A percentile compares a stretch with the other conserved stretches of the same genome.
Evolutionary conservation across 2,113 vertebrate genomes (phyloP).

Genomic region (Murina feae): DNA sequence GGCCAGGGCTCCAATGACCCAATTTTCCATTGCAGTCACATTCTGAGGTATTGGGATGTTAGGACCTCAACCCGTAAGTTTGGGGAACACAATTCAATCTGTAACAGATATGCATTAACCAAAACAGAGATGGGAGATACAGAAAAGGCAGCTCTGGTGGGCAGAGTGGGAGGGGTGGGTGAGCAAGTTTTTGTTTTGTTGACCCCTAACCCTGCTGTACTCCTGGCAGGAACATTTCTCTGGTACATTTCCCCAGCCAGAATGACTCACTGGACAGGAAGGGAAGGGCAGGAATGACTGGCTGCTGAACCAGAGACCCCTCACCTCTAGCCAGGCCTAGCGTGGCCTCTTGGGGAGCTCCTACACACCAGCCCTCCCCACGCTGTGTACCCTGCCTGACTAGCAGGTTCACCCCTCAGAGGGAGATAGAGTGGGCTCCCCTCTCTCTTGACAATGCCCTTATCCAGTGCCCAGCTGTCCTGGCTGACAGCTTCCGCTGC

Average conservation of each 20-base stretch:
- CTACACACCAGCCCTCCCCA: background rate
- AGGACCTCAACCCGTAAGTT: background rate
- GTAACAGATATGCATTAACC: background rate
- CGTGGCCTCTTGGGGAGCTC: background rate
- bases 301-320: background rate
- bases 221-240: background rate
- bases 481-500: background rate
- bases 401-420: background rate
- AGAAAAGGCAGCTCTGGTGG: background rate
- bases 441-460: background rate
- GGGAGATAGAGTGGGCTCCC: background rate
- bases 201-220: background rate
- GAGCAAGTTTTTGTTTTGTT: conserved; percentile 21
- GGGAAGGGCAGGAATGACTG: background rate
- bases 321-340: background rate
- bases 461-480: background rate
- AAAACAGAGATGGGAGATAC: background rate
- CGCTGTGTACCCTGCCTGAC: background rate
- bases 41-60: background rate
- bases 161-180: background rate
- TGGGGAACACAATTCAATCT: background rate
- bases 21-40: background rate
- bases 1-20: background rate
- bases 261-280: conserved; percentile 56
- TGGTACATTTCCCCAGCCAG: background rate